These are phyloP conservation scores for Calephelis perditalis DNA, from an alignment of 2,888 invertebrate species.

Conservation along the genomic window DNA sequence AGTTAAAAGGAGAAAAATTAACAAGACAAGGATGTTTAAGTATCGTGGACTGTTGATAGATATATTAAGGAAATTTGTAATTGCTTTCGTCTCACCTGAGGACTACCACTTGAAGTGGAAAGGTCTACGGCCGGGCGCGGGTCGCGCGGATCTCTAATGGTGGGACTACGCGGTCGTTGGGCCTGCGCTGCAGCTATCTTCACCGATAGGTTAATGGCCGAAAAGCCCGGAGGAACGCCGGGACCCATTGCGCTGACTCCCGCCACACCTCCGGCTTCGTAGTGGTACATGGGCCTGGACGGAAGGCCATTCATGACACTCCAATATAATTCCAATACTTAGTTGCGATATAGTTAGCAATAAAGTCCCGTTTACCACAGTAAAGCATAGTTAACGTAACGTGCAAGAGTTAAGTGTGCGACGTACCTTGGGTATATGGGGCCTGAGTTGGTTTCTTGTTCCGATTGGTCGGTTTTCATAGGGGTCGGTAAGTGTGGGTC, in stretches of 20 bases:
- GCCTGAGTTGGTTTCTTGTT: slow-evolving; percentile 82
- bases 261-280: slow-evolving; percentile 81
- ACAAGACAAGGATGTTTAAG: neutral
- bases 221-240: slow-evolving; percentile 85
- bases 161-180: slow-evolving; percentile 84
- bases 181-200: slow-evolving; percentile 89
- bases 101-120: slow-evolving; percentile 92
- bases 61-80: slow-evolving; percentile 10
- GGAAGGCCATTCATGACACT: slow-evolving; percentile 38
- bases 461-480: slow-evolving; percentile 84
- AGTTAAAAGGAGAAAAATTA: neutral
- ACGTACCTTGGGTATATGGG: slow-evolving; percentile 86
- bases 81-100: slow-evolving; percentile 80
- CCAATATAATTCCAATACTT: slow-evolving; percentile 3
- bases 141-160: slow-evolving; percentile 87
- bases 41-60: neutral
- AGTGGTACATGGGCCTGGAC: slow-evolving; percentile 88
- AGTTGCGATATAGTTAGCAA: neutral
- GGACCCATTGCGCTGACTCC: slow-evolving; percentile 81
- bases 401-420: slow-evolving; percentile 18
- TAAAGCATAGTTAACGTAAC: slow-evolving; percentile 31
- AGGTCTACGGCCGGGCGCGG: slow-evolving; percentile 91
- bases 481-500: slow-evolving; percentile 78
- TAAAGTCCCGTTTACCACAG: slow-evolving; percentile 71
- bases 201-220: slow-evolving; percentile 90